Evolutionary conservation across 2,888 invertebrate species (phyloP).

Genomic region (Diarsia rubi): DNA sequence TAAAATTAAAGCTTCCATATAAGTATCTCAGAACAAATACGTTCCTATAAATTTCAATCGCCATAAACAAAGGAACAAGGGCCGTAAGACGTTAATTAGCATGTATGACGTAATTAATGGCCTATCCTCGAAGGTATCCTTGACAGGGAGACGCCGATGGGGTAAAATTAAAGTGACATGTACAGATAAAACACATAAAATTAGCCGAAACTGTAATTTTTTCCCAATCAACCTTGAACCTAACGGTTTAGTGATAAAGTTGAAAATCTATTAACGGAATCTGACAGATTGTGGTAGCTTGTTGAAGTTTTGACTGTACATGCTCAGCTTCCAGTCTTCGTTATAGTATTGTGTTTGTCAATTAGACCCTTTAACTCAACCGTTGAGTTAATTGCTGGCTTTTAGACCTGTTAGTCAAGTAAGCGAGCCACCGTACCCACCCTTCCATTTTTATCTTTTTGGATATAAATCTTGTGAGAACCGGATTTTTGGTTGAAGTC

Average conservation of each 20-base stretch:
- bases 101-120: conserved; percentile 74
- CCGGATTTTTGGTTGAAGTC: conserved; percentile 51
- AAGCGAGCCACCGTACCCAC: conserved; percentile 66
- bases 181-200: background rate
- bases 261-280: no score
- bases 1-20: conserved; percentile 37
- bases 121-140: conserved; percentile 40
- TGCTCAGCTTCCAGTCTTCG: conserved; percentile 41
- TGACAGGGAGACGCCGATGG: conserved; percentile 47
- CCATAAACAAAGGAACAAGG: conserved; percentile 66
- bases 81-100: conserved; percentile 77
- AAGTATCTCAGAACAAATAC: conserved; percentile 34
- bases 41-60: conserved; percentile 59
- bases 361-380: conserved; percentile 75
- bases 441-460: conserved; percentile 61
- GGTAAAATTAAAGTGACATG: conserved; percentile 58
- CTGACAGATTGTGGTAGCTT: no score
- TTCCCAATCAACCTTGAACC: no score
- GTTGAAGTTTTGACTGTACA: conserved; percentile 5
- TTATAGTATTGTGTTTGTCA: conserved; percentile 73
- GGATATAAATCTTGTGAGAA: conserved; percentile 47
- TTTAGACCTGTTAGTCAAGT: conserved; percentile 71
- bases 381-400: conserved; percentile 72
- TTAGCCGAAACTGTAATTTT: no score
- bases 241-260: no score